Conservation (phyloP, 2,113 vertebrate genomes). For the Columbina picui region DNA sequence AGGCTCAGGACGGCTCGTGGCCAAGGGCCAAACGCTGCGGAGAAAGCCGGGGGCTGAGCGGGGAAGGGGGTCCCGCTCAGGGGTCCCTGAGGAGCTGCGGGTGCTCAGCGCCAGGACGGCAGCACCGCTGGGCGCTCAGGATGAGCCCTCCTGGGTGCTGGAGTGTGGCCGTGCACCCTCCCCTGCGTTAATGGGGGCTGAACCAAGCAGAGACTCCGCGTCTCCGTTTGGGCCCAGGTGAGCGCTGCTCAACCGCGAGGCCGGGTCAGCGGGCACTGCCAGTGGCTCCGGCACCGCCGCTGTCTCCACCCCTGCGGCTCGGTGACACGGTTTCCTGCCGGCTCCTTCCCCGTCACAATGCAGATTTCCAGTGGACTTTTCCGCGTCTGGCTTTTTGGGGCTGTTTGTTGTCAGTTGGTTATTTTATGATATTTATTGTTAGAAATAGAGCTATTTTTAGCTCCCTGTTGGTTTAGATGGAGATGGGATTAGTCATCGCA, state of each 20-base stretch:
- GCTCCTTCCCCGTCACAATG: neutral
- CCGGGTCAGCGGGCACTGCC: accelerated
- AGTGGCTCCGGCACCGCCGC: neutral
- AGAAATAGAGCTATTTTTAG: constrained; percentile 63
- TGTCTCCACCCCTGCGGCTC: accelerated
- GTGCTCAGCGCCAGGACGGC: accelerated
- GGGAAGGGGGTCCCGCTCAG: neutral
- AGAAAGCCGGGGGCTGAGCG: neutral
- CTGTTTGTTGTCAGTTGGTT: constrained; percentile 46
- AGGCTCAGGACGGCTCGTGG: accelerated
- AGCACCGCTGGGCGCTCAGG: accelerated
- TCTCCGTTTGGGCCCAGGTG: accelerated
- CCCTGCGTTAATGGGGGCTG: accelerated
- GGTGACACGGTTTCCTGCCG: neutral
- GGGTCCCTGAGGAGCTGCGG: too few relatives aligned
- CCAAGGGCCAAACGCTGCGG: neutral
- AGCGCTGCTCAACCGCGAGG: accelerated
- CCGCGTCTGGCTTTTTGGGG: constrained; percentile 35
- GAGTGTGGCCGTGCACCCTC: accelerated
- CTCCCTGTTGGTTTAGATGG: constrained; percentile 23
- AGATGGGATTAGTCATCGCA: constrained; percentile 63
- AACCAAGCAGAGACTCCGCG: neutral
- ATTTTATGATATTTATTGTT: constrained; percentile 61
- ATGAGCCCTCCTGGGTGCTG: neutral
- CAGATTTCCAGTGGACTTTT: neutral